These are phyloP conservation scores for Phymatocera aterrima DNA, from an alignment of 2,888 invertebrate species.

Conservation along the genomic window DNA sequence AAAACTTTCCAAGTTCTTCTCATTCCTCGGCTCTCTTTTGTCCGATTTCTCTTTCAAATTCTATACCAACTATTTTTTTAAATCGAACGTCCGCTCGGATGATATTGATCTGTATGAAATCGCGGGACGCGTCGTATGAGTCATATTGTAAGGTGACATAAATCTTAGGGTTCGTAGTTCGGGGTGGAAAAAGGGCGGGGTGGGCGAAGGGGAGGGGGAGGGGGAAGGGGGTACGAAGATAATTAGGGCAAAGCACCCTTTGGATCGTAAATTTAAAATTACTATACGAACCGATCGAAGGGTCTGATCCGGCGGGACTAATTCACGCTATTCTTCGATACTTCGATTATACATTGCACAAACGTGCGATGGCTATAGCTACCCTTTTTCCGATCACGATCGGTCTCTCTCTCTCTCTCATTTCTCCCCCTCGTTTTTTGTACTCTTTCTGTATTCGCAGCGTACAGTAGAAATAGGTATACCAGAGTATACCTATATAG, in stretches of 20 bases:
- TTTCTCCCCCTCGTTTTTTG: constrained; percentile 44
- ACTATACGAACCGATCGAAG: constrained; percentile 54
- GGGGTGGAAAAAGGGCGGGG: background rate
- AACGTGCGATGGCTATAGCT: background rate
- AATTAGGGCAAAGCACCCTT: constrained; percentile 42
- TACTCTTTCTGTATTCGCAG: too few relatives aligned
- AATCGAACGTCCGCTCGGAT: background rate
- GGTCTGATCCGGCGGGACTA: constrained; percentile 64
- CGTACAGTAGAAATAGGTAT: too few relatives aligned
- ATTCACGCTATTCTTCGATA: constrained; percentile 64
- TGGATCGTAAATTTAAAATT: constrained; percentile 66
- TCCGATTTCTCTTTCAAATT: too few relatives aligned
- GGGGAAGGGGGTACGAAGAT: constrained; percentile 7
- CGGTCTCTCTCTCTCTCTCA: background rate
- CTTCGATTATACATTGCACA: constrained; percentile 47
- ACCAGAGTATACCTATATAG: too few relatives aligned
- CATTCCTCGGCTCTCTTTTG: too few relatives aligned
- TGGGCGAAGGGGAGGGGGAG: background rate
- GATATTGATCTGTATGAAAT: constrained; percentile 1
- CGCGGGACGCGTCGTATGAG: constrained; percentile 1
- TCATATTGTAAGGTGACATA: constrained; percentile 30
- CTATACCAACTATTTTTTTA: too few relatives aligned
- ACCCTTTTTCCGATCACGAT: constrained; percentile 19
- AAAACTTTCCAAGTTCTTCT: too few relatives aligned
- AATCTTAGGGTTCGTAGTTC: constrained; percentile 11